phyloP scores from a whole-genome alignment of 2,888 invertebrate genomes.

The Lepidochitona cinerea region DNA sequence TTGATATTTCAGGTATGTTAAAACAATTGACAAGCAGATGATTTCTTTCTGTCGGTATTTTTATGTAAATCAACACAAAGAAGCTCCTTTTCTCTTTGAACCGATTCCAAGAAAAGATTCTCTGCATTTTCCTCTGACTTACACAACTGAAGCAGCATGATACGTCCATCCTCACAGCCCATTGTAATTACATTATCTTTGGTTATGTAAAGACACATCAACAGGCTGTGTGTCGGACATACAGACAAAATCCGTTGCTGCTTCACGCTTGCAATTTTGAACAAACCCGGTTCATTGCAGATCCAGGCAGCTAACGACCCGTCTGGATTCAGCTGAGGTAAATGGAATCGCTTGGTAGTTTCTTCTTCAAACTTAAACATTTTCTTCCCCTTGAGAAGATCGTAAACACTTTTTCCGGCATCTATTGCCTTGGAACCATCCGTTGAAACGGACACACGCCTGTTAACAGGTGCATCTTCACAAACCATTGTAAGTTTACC shows the following conservation, averaged over 20 bases:
- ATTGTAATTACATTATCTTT: constrained; percentile 33
- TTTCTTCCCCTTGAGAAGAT: constrained; percentile 32
- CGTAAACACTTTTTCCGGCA: constrained; percentile 29
- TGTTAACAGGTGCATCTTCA: constrained; percentile 18
- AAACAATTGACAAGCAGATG: no score
- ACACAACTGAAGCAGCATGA: constrained; percentile 44
- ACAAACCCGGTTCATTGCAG: constrained; percentile 23
- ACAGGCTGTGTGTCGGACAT: constrained; percentile 42
- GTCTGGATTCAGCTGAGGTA: constrained; percentile 35
- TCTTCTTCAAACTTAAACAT: constrained; percentile 34
- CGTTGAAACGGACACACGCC: constrained; percentile 17
- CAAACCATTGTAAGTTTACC: constrained; percentile 24
- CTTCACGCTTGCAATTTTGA: constrained; percentile 37
- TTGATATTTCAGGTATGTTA: no score
- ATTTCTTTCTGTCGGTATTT: no score
- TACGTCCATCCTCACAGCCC: constrained; percentile 47
- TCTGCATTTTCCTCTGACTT: background rate
- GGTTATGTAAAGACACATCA: constrained; percentile 37
- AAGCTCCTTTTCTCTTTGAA: background rate
- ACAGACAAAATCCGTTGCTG: constrained; percentile 28
- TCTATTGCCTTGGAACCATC: constrained; percentile 42
- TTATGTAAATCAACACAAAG: background rate
- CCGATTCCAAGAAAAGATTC: background rate
- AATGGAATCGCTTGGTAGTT: background rate
- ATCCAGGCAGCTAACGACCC: constrained; percentile 41